phyloP scores from a whole-genome alignment of 2,797 vertebrate genomes.

The Sebastes diaconus region DNA sequence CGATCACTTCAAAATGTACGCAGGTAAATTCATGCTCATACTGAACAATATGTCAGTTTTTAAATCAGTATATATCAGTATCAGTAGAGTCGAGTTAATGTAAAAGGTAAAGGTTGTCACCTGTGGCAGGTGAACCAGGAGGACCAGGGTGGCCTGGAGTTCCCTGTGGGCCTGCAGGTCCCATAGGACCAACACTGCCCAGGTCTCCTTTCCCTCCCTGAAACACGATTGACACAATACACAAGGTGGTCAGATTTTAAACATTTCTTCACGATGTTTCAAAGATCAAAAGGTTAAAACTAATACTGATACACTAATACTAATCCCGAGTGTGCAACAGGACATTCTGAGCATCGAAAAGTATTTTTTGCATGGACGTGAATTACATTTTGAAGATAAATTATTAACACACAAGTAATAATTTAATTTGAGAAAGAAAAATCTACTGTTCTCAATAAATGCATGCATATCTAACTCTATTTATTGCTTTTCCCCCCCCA shows the following conservation, averaged over 20 bases:
- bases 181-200: conserved; percentile 85
- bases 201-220: conserved; percentile 92
- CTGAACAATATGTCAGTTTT: neutral
- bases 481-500: too few relatives aligned
- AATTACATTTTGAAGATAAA: neutral
- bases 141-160: conserved; percentile 89
- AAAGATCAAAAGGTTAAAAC: neutral
- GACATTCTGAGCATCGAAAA: neutral
- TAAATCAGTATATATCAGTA: neutral
- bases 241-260: neutral
- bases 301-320: neutral
- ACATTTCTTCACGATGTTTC: neutral
- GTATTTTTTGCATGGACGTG: neutral
- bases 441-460: neutral
- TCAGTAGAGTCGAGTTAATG: neutral
- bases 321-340: neutral
- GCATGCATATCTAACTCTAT: neutral
- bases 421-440: neutral
- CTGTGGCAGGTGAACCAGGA: conserved; percentile 88
- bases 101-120: conserved; percentile 64
- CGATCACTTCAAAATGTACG: neutral
- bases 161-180: conserved; percentile 91
- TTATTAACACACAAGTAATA: neutral
- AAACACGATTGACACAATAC: conserved; percentile 32
- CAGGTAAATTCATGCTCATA: neutral